phyloP scores from a whole-genome alignment of 2,113 vertebrate genomes.

The Cariama cristata region DNA sequence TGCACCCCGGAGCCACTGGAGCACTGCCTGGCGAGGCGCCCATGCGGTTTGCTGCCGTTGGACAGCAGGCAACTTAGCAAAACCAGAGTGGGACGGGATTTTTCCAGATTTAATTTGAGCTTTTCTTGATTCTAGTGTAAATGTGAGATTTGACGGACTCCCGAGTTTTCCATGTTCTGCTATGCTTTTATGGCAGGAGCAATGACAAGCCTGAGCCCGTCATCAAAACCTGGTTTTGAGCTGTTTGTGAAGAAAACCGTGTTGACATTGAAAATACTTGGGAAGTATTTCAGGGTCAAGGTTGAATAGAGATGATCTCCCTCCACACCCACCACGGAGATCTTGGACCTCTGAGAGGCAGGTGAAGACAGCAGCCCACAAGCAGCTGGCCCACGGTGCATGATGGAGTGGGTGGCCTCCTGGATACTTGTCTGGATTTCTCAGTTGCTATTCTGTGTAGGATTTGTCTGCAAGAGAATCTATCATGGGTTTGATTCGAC shows the following conservation, averaged over 20 bases:
- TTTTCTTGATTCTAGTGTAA: background rate
- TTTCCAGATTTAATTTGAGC: background rate
- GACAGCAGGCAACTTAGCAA: background rate
- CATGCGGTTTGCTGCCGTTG: background rate
- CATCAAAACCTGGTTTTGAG: background rate
- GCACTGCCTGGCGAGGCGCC: fast-evolving
- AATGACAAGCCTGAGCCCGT: background rate
- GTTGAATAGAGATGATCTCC: background rate
- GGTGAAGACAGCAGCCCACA: background rate
- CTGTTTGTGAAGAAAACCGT: background rate
- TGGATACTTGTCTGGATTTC: background rate
- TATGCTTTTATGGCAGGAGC: background rate
- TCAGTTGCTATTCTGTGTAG: background rate
- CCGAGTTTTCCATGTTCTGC: background rate
- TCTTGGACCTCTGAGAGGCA: background rate
- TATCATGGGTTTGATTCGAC: background rate
- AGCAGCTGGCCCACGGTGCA: background rate
- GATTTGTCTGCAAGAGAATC: background rate
- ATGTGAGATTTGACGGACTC: background rate
- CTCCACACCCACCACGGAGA: background rate
- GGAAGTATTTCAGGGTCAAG: background rate
- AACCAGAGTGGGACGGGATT: background rate
- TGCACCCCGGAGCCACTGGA: fast-evolving
- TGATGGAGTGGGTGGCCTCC: background rate
- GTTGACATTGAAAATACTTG: background rate